Evolutionary conservation across 2,888 invertebrate genomes (phyloP), one percentile per base, ranked within the genome.

Genomic region (Lacanobia wlatinum): DNA sequence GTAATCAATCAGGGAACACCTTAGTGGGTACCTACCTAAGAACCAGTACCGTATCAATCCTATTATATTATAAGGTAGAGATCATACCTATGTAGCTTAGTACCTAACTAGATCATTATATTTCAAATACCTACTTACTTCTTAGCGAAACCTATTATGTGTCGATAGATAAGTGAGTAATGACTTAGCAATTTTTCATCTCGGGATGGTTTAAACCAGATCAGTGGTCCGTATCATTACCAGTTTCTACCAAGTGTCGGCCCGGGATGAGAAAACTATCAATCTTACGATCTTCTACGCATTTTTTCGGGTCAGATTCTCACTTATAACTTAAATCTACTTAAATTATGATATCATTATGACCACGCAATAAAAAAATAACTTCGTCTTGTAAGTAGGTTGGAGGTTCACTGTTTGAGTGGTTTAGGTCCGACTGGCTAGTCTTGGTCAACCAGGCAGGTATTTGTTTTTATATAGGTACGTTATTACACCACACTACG

Each of bases 191-290:
- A 80, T 87, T 90, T 87, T 86, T 82, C 70, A 71, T 76, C 78
- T 73, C 65, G 84, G 84, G 87, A 85, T 88, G 88, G 83, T 89
- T 87, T 88, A 88, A 89, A 90, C 87, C 88, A 90, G 89, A 88
- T 89, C 92, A 91, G 85, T 89, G 90, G 88, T 88, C 90, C 92
- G 89, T 89, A 91, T 91, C 91, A 92, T 92, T 91, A 92, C 88
- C 87, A 89, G 85, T 83, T 85, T 87, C 85, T 72, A 87, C 80
- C 82, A 87, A 87, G 83, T 85, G 90, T 89, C 90, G 84, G 87
- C 71, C 85, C 84, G 83, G 83, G 83, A 89, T 89, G 88, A 87
- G 87, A 84, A 76, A 86, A 86, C 89, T 89, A 90, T 90, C 84
- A 90, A 90, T 90, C 90, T 87, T 82, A 48, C 65, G 82, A 86